Percentiles rank a stretch among this genome's conserved stretches.
phyloP scores from a whole-genome alignment of 2,888 invertebrate species.

The Drosophila diplacantha region DNA sequence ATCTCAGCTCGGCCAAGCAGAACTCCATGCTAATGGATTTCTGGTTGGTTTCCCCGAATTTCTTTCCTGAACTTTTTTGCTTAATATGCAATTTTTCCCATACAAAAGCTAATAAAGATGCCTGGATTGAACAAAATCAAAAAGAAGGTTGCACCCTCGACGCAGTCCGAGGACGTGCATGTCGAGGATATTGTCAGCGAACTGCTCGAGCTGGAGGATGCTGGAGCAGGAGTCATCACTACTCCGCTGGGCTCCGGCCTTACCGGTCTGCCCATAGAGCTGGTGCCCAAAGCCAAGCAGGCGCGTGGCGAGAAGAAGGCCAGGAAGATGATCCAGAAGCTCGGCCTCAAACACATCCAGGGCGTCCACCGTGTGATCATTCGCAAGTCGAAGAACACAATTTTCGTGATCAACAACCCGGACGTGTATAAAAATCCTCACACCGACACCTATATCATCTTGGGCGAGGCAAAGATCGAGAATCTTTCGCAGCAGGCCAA shows the following conservation, averaged over 20 bases:
- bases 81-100: not conserved
- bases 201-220: slow-evolving; percentile 95
- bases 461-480: slow-evolving; percentile 99
- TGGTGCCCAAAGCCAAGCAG: slow-evolving; percentile 96
- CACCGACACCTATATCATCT: slow-evolving; percentile 99
- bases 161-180: slow-evolving; percentile 81
- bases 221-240: slow-evolving; percentile 79
- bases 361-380: slow-evolving; percentile 98
- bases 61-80: not conserved
- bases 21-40: not conserved
- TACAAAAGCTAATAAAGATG: slow-evolving; percentile 79
- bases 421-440: slow-evolving; percentile 99
- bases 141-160: slow-evolving; percentile 84
- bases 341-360: slow-evolving; percentile 93
- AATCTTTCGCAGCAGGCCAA: slow-evolving; percentile 97
- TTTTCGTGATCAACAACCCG: slow-evolving; percentile 99
- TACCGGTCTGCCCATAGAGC: slow-evolving; percentile 85
- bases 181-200: slow-evolving; percentile 88
- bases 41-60: not conserved
- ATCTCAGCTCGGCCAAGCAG: not conserved
- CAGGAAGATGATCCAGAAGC: slow-evolving; percentile 98
- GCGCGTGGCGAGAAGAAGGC: slow-evolving; percentile 99
- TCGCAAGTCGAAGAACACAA: slow-evolving; percentile 98
- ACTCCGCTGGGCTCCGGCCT: slow-evolving; percentile 82
- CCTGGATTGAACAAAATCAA: slow-evolving; percentile 93